Evolutionary conservation across 2,113 vertebrate species (phyloP).

Genomic region (Chinchilla lanigera): DNA sequence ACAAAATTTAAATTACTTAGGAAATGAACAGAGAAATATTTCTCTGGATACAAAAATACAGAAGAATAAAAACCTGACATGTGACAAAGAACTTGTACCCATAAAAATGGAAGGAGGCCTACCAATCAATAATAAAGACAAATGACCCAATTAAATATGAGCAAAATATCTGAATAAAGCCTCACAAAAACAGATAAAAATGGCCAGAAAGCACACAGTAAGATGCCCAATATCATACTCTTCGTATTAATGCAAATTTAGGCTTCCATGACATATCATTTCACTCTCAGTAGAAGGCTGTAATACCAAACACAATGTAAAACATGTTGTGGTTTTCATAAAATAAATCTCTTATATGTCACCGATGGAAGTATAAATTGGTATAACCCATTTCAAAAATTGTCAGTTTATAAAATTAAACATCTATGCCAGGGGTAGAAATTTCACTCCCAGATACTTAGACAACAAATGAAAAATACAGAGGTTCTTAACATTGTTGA

Average conservation of each 20-base stretch:
- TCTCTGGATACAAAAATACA: not conserved
- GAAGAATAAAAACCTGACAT: not conserved
- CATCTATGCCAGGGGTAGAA: not conserved
- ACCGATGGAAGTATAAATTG: not conserved
- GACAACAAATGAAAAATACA: not conserved
- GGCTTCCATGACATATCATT: not conserved
- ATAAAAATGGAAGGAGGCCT: not conserved
- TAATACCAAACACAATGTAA: not conserved
- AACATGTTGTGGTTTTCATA: not conserved
- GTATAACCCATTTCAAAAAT: not conserved
- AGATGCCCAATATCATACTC: not conserved
- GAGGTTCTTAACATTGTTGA: not conserved
- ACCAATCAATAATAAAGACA: not conserved
- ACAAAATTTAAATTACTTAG: not conserved
- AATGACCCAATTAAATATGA: conserved; percentile 24
- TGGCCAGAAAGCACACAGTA: not conserved
- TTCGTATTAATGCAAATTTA: not conserved
- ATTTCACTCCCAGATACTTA: not conserved
- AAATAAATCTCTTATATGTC: not conserved
- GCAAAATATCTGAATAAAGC: not conserved
- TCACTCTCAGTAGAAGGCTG: not conserved
- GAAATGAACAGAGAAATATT: not conserved
- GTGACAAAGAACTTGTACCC: not conserved
- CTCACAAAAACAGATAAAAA: not conserved
- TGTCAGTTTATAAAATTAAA: not conserved